Evolutionary conservation across 2,797 vertebrate genomes (phyloP).

Genomic region (Leuciscus waleckii): DNA sequence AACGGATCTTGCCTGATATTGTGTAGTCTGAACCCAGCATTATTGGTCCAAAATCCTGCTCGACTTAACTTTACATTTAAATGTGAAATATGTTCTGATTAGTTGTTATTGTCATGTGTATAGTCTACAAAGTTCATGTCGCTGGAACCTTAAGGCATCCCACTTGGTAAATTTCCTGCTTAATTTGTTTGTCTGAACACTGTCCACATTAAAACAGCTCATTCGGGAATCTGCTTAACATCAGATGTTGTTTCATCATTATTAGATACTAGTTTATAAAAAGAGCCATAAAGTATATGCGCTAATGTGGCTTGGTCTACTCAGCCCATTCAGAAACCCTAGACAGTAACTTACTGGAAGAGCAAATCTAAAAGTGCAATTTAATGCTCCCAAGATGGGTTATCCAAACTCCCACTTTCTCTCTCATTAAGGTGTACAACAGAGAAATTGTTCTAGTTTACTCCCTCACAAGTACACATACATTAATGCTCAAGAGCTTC

Average conservation of each 20-base stretch:
- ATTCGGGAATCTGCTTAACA: slow-evolving; percentile 7
- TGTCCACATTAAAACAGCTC: slow-evolving; percentile 27
- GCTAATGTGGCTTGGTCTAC: slow-evolving; percentile 21
- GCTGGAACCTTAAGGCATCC: neutral
- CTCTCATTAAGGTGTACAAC: slow-evolving; percentile 20
- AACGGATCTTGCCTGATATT: neutral
- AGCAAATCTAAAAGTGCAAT: slow-evolving; percentile 33
- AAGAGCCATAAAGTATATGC: slow-evolving; percentile 1
- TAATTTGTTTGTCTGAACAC: slow-evolving; percentile 39
- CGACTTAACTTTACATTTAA: neutral
- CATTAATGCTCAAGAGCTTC: slow-evolving; percentile 7
- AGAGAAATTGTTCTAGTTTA: slow-evolving; percentile 33
- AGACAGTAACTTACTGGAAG: slow-evolving; percentile 21
- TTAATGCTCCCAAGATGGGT: slow-evolving; percentile 1
- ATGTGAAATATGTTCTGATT: neutral
- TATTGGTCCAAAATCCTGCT: neutral
- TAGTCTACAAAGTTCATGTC: neutral
- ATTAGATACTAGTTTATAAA: slow-evolving; percentile 41
- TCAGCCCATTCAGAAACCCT: slow-evolving; percentile 24
- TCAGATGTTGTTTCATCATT: slow-evolving; percentile 34
- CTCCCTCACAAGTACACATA: slow-evolving; percentile 52
- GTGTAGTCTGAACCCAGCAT: neutral
- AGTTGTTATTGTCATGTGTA: neutral
- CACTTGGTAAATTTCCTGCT: neutral
- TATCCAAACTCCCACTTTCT: slow-evolving; percentile 22